These are phyloP conservation scores for Leucophenga maculata DNA, from an alignment of 2,888 invertebrate species.

Conservation along the genomic window DNA sequence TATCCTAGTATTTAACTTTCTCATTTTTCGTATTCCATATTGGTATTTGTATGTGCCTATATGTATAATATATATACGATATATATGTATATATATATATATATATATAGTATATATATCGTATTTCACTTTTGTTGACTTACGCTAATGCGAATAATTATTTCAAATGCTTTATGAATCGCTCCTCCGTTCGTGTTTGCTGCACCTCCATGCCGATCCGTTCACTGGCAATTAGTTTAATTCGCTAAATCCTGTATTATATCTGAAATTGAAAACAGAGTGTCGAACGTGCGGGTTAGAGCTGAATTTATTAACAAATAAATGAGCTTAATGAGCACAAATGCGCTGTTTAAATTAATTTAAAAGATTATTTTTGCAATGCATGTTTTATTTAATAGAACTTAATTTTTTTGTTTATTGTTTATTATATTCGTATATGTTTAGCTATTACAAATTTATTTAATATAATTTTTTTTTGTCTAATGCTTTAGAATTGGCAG, in stretches of 20 bases:
- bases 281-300: background rate
- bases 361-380: background rate
- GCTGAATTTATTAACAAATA: too few species aligned
- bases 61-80: background rate
- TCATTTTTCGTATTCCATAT: background rate
- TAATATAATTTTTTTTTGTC: too few species aligned
- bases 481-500: too few species aligned
- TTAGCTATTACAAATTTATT: too few species aligned
- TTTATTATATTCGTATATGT: too few species aligned
- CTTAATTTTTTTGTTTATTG: too few species aligned
- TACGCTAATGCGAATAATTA: conserved; percentile 48
- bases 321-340: background rate
- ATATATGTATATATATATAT: background rate
- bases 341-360: conserved; percentile 14
- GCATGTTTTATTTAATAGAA: too few species aligned
- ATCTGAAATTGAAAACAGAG: conserved; percentile 48
- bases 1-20: background rate
- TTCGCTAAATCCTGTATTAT: conserved; percentile 68
- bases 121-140: conserved; percentile 37
- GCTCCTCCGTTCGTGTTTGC: conserved; percentile 4
- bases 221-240: conserved; percentile 60
- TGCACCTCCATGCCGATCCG: conserved; percentile 23
- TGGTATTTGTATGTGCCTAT: conserved; percentile 1
- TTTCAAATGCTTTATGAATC: conserved; percentile 17
- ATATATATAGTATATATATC: background rate